Evolutionary conservation across 2,113 vertebrate species (phyloP), one percentile per base, ranked within the genome.

Genomic region (Callithrix jacchus): DNA sequence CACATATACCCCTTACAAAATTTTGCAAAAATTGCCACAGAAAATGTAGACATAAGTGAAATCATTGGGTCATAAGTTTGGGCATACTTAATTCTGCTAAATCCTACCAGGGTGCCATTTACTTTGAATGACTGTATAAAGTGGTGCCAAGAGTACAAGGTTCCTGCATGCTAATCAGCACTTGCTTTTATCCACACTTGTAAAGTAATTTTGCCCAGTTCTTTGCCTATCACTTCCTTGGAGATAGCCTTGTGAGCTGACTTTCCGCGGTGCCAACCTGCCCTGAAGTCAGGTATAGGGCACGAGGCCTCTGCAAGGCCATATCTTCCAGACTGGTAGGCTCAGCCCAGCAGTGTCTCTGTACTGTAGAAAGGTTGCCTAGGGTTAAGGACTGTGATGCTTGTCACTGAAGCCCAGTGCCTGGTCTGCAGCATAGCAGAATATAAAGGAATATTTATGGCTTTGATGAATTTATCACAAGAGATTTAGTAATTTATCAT

Each of bases 101-200:
- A 20, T 58, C 27, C 40, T 79, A 58, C 23, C 30, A 47, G 30
- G 49, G 25, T 23, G 3, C 42, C 58, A 18, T 7, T 14, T 13
- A 4, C 17, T 68, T 81, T 20, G 5, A 66, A 68, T 30, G 37
- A 40, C 32, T 45, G 2, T 27, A 7, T 42, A 58, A n/a, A 64
- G 37, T 0, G 0, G 35, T 25, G 30, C 45, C 23, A 3, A 88
- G 27, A 49, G 6, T 37, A 40, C 42, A 4, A 20, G n/a, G 27
- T 37, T 47, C 37, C 56, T 32, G 45, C 14, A 0, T 8, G 32
- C 7, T 30, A 27, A 52, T 25, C 42, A 85, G 35, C 0, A 0
- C 40, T 66, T 45, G 6, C n/a, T 95, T 45, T 89, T n/a, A 83
- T 25, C 77, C 47, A 40, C 8, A n/a, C 25, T 66, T 40, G 1